phyloP scores from a whole-genome alignment of 2,888 invertebrate species.

The Callimorpha dominula region DNA sequence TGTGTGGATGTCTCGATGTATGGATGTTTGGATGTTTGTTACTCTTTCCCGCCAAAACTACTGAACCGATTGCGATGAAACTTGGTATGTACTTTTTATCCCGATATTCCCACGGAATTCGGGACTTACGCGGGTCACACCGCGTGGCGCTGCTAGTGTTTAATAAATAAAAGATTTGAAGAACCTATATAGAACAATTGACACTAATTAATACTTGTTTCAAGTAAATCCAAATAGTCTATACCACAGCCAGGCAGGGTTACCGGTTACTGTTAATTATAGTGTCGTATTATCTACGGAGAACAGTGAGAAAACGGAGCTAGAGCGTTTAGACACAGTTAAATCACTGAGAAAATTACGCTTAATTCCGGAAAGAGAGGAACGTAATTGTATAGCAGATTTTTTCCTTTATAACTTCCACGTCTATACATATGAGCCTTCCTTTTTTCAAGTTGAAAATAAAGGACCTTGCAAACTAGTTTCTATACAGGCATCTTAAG shows the following conservation, averaged over 20 bases:
- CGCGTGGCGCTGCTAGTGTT: too few relatives aligned
- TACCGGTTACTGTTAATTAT: conserved; percentile 32
- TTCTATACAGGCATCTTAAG: background rate
- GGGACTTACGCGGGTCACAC: too few relatives aligned
- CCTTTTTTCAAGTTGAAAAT: background rate
- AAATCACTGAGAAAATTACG: conserved; percentile 51
- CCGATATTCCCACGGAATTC: too few relatives aligned
- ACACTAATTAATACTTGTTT: too few relatives aligned
- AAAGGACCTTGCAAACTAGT: background rate
- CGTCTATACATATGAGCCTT: background rate
- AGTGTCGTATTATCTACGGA: conserved; percentile 38
- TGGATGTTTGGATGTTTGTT: too few relatives aligned
- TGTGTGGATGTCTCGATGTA: too few relatives aligned
- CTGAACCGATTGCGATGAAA: too few relatives aligned
- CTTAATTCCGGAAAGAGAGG: conserved; percentile 33
- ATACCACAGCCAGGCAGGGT: background rate
- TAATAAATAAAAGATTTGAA: too few relatives aligned
- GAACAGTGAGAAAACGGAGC: conserved; percentile 31
- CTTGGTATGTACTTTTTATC: too few relatives aligned
- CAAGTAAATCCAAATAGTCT: background rate
- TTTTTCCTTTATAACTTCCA: background rate
- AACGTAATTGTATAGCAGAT: conserved; percentile 28
- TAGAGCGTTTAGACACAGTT: conserved; percentile 31
- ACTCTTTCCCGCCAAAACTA: too few relatives aligned
- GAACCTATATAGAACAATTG: too few relatives aligned